These are phyloP conservation scores for Phoeniculus purpureus DNA, from an alignment of 2,797 vertebrate species.

Conservation along the genomic window DNA sequence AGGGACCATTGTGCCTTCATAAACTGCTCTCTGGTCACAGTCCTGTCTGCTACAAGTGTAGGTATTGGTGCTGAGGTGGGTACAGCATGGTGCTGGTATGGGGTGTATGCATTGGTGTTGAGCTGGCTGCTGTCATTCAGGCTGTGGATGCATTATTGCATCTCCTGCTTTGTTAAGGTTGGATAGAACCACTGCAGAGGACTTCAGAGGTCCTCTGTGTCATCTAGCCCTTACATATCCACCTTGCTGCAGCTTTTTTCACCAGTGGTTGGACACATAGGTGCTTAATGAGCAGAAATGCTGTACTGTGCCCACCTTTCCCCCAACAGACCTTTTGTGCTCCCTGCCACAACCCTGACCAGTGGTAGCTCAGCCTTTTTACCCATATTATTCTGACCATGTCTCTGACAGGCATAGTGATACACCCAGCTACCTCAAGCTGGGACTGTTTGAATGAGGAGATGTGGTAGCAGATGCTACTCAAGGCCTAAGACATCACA, in stretches of 20 bases:
- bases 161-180: not conserved
- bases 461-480: not conserved
- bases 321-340: not conserved
- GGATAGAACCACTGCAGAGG: not conserved
- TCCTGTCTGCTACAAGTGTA: rapidly evolving
- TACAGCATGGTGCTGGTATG: too few relatives aligned
- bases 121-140: too few relatives aligned
- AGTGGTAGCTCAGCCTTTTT: not conserved
- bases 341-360: not conserved
- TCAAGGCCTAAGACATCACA: too few relatives aligned
- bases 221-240: rapidly evolving
- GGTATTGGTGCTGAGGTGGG: not conserved
- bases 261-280: not conserved
- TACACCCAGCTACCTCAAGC: slow-evolving; percentile 27
- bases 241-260: not conserved
- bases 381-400: not conserved
- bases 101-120: too few relatives aligned
- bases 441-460: slow-evolving; percentile 18
- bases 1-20: rapidly evolving
- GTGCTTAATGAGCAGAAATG: not conserved
- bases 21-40: not conserved
- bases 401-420: slow-evolving; percentile 39
- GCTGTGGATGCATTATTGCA: too few relatives aligned
- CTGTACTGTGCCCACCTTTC: not conserved
- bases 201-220: not conserved